These are phyloP conservation scores for Mirza zaza DNA, from an alignment of 2,113 vertebrate species.

Conservation along the genomic window DNA sequence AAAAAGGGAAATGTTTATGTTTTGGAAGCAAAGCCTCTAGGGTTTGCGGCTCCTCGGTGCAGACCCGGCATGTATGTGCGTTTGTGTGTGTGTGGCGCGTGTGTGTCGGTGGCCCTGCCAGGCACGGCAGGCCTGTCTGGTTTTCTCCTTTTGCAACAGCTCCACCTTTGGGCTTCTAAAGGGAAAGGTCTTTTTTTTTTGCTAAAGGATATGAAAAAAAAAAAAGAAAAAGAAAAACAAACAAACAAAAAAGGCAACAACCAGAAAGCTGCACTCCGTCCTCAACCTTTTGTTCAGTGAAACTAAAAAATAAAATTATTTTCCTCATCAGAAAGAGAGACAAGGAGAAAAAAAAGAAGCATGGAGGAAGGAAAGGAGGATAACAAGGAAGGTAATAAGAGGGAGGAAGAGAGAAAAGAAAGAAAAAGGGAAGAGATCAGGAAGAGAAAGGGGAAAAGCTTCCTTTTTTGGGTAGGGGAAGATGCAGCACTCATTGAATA, in stretches of 20 bases:
- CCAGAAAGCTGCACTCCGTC: constrained; percentile 20
- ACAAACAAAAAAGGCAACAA: background rate
- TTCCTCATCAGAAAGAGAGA: background rate
- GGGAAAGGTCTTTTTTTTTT: background rate
- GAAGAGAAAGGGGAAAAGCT: background rate
- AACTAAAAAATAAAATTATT: background rate
- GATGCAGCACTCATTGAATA: constrained; percentile 44
- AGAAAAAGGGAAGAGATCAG: background rate
- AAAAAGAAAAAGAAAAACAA: no score
- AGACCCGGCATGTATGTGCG: background rate
- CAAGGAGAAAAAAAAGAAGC: background rate
- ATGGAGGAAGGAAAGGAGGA: background rate
- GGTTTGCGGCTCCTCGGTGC: constrained; percentile 70
- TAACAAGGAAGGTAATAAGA: background rate
- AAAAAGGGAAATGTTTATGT: constrained; percentile 75
- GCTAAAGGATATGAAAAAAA: constrained; percentile 52
- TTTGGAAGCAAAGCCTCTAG: constrained; percentile 77
- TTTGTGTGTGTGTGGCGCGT: background rate
- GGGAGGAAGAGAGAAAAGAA: background rate
- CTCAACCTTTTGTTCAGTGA: constrained; percentile 65
- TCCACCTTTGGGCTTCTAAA: constrained; percentile 85
- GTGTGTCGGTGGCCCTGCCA: accelerated
- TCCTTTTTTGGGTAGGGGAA: constrained; percentile 60
- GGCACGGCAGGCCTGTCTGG: accelerated
- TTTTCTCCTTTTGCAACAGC: constrained; percentile 85